Evolutionary conservation across 2,888 invertebrate genomes (phyloP).

Genomic region (Chrysolina oricalcia): DNA sequence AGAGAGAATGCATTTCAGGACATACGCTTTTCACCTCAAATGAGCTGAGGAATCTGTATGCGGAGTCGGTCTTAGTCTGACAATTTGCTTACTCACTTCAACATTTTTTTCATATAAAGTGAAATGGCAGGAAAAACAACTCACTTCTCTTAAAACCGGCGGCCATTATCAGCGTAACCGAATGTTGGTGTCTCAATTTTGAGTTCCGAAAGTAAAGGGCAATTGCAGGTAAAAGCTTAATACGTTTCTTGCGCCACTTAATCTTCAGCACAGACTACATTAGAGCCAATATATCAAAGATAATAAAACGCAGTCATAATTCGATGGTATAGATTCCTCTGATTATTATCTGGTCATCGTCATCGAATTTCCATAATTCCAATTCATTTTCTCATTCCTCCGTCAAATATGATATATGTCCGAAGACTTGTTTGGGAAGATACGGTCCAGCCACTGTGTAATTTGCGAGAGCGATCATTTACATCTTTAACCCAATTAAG

Average conservation of each 20-base stretch:
- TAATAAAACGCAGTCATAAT: conserved; percentile 33
- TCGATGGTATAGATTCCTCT: conserved; percentile 39
- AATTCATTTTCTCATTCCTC: conserved; percentile 49
- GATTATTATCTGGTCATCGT: conserved; percentile 40
- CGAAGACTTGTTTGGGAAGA: conserved; percentile 50
- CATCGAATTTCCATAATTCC: conserved; percentile 54
- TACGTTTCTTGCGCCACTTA: conserved; percentile 1
- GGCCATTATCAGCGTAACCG: too few species aligned
- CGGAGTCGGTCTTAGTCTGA: too few species aligned
- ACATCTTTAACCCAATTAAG: conserved; percentile 61
- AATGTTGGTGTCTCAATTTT: not conserved
- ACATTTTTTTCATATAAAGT: too few species aligned
- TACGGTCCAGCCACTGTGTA: conserved; percentile 57
- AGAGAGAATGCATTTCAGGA: too few species aligned
- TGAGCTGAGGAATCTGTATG: too few species aligned
- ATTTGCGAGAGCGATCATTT: conserved; percentile 59
- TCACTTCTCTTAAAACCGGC: too few species aligned
- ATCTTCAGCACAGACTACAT: conserved; percentile 26
- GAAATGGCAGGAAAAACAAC: too few species aligned
- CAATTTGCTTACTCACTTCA: too few species aligned
- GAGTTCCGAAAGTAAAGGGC: not conserved
- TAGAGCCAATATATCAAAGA: conserved; percentile 39
- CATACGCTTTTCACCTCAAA: too few species aligned
- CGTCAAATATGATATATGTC: conserved; percentile 56
- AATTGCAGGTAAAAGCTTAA: not conserved